These are phyloP conservation scores for Parthenolecanium corni DNA, from an alignment of 2,888 invertebrate genomes.

Conservation along the genomic window DNA sequence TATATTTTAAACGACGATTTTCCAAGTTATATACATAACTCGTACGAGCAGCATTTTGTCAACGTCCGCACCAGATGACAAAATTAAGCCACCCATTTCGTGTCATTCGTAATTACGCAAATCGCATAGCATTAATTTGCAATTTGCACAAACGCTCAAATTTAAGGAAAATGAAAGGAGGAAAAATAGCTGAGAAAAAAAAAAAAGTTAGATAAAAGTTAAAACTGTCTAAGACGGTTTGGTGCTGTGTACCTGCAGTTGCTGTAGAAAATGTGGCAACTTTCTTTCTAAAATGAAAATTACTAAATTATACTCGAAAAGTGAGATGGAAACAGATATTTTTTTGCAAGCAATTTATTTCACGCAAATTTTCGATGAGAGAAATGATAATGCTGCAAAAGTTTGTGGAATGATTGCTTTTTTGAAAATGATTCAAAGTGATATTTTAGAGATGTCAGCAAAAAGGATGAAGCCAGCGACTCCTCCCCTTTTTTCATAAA, in stretches of 20 bases:
- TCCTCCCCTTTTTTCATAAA: too few species aligned
- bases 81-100: slow-evolving; percentile 25
- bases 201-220: slow-evolving; percentile 6
- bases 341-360: too few species aligned
- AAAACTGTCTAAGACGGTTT: slow-evolving; percentile 3
- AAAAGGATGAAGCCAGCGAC: not conserved
- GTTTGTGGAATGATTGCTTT: not conserved
- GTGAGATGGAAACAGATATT: too few species aligned
- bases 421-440: not conserved
- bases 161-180: not conserved
- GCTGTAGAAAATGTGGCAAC: too few species aligned
- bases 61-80: slow-evolving; percentile 26
- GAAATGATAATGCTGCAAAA: not conserved
- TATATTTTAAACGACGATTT: too few species aligned
- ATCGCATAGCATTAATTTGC: slow-evolving; percentile 24
- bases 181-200: slow-evolving; percentile 1
- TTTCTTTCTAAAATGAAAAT: too few species aligned
- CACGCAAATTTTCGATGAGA: too few species aligned
- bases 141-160: slow-evolving; percentile 10
- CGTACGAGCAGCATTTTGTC: slow-evolving; percentile 1
- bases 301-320: too few species aligned
- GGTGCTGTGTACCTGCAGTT: too few species aligned
- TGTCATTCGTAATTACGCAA: slow-evolving; percentile 26
- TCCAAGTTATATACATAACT: not conserved
- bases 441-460: not conserved